A percentile compares a stretch with the other conserved stretches of the same genome.
Conservation (phyloP, 2,797 vertebrate species). For the Pipistrellus kuhlii region DNA sequence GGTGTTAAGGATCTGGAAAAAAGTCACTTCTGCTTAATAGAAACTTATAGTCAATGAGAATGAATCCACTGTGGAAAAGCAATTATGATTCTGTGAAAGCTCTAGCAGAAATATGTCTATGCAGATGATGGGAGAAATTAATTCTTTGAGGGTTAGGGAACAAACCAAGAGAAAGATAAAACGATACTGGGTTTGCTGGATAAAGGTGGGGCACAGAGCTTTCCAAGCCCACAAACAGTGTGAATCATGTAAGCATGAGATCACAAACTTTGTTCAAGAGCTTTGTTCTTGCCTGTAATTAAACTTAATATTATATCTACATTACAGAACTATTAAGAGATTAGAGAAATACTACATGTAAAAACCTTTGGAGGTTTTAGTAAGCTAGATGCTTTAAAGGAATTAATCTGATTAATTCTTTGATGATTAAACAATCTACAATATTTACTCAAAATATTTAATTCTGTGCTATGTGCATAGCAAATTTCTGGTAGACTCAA, state of each 20-base stretch:
- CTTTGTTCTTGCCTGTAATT: background rate
- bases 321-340: background rate
- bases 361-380: background rate
- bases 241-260: background rate
- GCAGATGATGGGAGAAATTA: background rate
- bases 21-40: background rate
- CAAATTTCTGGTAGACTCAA: slow-evolving; percentile 12
- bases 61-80: background rate
- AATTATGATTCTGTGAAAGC: background rate
- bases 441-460: slow-evolving; percentile 26
- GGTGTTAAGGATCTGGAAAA: background rate
- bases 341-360: background rate
- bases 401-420: background rate
- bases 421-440: background rate
- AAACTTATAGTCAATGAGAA: background rate
- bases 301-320: background rate
- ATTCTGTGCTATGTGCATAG: background rate
- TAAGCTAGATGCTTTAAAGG: background rate
- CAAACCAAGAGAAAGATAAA: background rate
- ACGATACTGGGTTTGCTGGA: background rate
- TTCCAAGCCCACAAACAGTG: background rate
- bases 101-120: background rate
- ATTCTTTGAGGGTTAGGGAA: background rate
- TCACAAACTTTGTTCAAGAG: background rate
- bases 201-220: background rate